phyloP scores from a whole-genome alignment of 2,797 vertebrate species.

The Takifugu ocellatus region DNA sequence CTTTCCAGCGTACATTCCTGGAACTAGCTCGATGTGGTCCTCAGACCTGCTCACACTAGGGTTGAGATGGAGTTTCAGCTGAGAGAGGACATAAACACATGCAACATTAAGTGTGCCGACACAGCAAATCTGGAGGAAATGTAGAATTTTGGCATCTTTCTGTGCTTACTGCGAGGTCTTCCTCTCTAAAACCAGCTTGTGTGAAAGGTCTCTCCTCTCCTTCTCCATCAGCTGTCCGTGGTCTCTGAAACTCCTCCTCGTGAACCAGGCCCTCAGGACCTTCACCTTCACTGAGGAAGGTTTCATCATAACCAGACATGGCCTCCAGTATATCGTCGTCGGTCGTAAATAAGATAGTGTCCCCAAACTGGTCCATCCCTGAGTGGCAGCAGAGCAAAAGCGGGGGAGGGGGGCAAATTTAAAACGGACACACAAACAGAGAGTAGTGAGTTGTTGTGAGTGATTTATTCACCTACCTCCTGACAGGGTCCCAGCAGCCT shows the following conservation, averaged over 20 bases:
- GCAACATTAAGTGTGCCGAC: background rate
- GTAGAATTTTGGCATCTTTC: too few relatives aligned
- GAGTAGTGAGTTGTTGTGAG: background rate
- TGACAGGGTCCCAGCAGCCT: conserved; percentile 88
- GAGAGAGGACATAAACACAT: conserved; percentile 12
- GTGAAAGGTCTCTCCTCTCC: conserved; percentile 89
- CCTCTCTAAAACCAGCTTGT: conserved; percentile 81
- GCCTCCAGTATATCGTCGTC: conserved; percentile 95
- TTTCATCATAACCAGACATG: conserved; percentile 86
- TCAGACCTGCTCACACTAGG: conserved; percentile 47
- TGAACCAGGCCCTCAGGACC: conserved; percentile 53
- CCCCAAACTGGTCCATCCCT: conserved; percentile 95
- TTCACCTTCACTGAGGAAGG: conserved; percentile 75
- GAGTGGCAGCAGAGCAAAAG: background rate
- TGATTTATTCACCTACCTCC: conserved; percentile 80
- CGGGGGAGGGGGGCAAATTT: background rate
- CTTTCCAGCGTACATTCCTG: conserved; percentile 83
- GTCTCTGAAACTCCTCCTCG: conserved; percentile 85
- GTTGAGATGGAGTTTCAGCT: conserved; percentile 72
- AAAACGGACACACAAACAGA: conserved; percentile 2
- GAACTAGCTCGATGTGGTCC: conserved; percentile 63
- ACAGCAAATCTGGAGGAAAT: too few relatives aligned
- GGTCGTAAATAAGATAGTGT: conserved; percentile 94
- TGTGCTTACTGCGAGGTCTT: conserved; percentile 63
- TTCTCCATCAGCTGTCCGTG: conserved; percentile 86